Base-by-base conservation (phyloP, 1,140 invertebrate genomes). In the Anastrepha ludens region DNA sequence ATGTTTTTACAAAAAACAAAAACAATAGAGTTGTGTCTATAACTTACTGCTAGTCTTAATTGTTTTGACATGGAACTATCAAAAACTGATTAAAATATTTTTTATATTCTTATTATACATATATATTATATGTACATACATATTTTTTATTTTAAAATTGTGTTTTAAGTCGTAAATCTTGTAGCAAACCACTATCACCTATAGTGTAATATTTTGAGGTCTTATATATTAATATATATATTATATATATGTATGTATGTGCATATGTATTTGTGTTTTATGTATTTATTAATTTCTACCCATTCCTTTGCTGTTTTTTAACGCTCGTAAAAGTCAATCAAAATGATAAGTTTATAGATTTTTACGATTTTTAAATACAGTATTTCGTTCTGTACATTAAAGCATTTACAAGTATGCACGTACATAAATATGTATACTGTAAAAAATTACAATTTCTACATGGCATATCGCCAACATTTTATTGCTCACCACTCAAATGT, bases 261-360 rank as follows among this genome's bases (percentile, higher is more conserved):
- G 1, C 29, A 29, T 62, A 62, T n/a, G 15, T 47, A 55, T 11
- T 55, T 29, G 15, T 15, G 20, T 55, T 81, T 29, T 81, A 29
- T 5, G 44, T 9, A 29, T 81, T 29, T 55, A 81, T 50, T 81
- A 11, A 62, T 9, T 62, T 62, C n/a, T 62, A 29, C 29, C 8
- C 15, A 62, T 62, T 62, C n/a, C 15, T 5, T 62, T 62, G 60
- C 8, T 62, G n/a, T 17, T 81, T 81, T 81, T 81, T 55, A 20
- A n/a, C 15, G 47, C 74, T 81, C 74, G 11, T 81, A 81, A 81
- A 81, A 47, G 74, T 55, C 74, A 81, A 81, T 81, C 47, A 81
- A 81, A 55, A 47, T 55, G 7, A 81, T 50, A 55, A n/a, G 50
- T 81, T 81, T 47, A 15, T 81, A 15, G 44, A 81, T 20, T 55